Conservation (phyloP, 2,113 vertebrate species). For the Corynorhinus townsendii region DNA sequence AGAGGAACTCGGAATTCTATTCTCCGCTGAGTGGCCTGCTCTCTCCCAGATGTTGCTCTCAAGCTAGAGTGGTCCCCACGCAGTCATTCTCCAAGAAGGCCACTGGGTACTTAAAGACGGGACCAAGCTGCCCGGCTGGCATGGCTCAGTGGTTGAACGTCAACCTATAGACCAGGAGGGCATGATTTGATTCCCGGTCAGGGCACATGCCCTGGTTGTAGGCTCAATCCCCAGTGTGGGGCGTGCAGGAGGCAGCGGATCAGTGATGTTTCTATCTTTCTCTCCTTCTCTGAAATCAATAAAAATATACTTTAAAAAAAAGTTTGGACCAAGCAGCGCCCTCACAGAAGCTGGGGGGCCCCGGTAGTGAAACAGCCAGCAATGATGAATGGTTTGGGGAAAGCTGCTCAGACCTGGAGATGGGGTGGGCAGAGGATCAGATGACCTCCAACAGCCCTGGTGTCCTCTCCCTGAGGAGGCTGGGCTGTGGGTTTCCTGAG, state of each 20-base stretch:
- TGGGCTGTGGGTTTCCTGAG: slow-evolving; percentile 58
- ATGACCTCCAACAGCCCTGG: slow-evolving; percentile 62
- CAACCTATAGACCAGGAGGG: too few species aligned
- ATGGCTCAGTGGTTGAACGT: too few species aligned
- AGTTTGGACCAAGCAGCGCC: background rate
- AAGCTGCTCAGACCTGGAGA: background rate
- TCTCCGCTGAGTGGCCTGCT: background rate
- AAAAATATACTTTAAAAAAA: too few species aligned
- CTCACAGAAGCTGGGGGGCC: background rate
- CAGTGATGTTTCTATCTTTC: too few species aligned
- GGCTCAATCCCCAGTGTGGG: too few species aligned
- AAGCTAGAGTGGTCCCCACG: background rate
- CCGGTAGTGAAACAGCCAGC: background rate
- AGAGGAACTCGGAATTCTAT: background rate
- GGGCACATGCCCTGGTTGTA: too few species aligned
- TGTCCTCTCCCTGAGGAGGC: slow-evolving; percentile 24
- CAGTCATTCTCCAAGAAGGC: background rate
- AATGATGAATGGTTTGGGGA: background rate
- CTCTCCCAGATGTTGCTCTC: background rate
- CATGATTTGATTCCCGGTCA: too few species aligned
- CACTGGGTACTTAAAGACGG: background rate
- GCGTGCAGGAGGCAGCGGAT: too few species aligned
- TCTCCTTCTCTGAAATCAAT: too few species aligned
- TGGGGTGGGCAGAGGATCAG: background rate
- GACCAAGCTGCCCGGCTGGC: background rate